Evolutionary conservation across 2,888 invertebrate species (phyloP), one percentile per base, ranked within the genome.

Genomic region (Phania funesta): DNA sequence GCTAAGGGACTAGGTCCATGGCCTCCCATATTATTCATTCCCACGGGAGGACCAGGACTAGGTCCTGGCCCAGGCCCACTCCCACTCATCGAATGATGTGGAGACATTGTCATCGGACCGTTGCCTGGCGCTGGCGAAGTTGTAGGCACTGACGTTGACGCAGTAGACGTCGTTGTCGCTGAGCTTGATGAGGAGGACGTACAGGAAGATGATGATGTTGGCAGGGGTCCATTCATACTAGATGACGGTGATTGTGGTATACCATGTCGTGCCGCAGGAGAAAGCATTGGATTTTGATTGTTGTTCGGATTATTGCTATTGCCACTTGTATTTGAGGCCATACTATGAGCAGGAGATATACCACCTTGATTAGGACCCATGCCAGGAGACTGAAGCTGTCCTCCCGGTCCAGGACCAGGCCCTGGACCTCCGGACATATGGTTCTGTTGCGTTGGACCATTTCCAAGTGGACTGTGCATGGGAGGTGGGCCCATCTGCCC

Each of bases 401-500:
- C 86, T 3, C 88, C 87, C 0, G 88, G 87, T 18, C 89, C 89
- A 18, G 90, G 87, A 0, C 89, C 89, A 0, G 89, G 89, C 1
- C 88, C 89, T 0, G 88, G 88, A 6, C 88, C 89, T 13, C 90
- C 89, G 7, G 87, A 86, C 86, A 89, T 93, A 91, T 93, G 93
- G 84, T 88, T 89, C 75, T 89, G 90, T 85, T 88, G 90, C 84
- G 93, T 93, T 0, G 94, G 93, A 68, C 94, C 93, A 85, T 93
- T 93, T 13, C 94, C 94, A 80, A 94, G 90, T 54, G 94, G 94
- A 91, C 94, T 95, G 86, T 95, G 95, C 93, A 96, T 94, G 9
- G 94, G 95, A 70, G 95, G 95, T 67, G 95, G 95, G 67, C 93
- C 94, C 95, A 94, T 95, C 70, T 94, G 94, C 87, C 94, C 94